Base-by-base conservation (phyloP, 2,888 invertebrate genomes). In the Smittia aterrima region DNA sequence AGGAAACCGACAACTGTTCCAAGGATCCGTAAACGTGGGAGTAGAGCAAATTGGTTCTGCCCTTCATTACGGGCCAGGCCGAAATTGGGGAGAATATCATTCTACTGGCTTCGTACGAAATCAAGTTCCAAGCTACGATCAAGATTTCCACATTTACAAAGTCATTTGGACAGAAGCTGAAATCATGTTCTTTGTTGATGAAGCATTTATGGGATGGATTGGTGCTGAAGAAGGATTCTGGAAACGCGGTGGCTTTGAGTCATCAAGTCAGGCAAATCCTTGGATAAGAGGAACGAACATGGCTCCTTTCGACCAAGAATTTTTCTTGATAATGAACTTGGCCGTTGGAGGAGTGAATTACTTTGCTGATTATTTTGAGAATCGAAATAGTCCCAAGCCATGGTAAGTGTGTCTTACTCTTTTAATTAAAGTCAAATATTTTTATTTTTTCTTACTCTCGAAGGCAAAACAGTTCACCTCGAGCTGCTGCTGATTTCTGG, bases 221-320 rank as follows among this genome's bases (percentile, higher is more conserved):
- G 78, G 81, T 0, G 83, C 85, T n/a, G 82, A 78, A 22, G 86
- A 85, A 1, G 89, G 89, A 1, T 90, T 91, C 82, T 91, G 90
- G 90, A 83, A 87, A 66, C 80, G 85, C 58, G 89, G 89, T 0
- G 85, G 84, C 0, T 87, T 89, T 77, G 16, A 13, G n/a, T 3
- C 2, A 2, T 81, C 81, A 77, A 82, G 82, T 70, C 81, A 83
- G 2, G 79, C 82, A 11, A 89, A 88, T 79, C 87, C 87, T 3
- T 88, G 88, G 88, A 81, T 83, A 70, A 38, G 38, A n/a, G 86
- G 84, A 66, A 79, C 81, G 24, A 86, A 84, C 78, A 87, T 89
- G 88, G 89, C 89, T 18, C 90, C 90, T 1, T 90, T 90, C 77
- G 89, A 90, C 79, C 85, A 88, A 79, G 86, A 88, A 85, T 88